Evolutionary conservation across 1,140 invertebrate species (phyloP).

Genomic region (Caerostris extrusa): DNA sequence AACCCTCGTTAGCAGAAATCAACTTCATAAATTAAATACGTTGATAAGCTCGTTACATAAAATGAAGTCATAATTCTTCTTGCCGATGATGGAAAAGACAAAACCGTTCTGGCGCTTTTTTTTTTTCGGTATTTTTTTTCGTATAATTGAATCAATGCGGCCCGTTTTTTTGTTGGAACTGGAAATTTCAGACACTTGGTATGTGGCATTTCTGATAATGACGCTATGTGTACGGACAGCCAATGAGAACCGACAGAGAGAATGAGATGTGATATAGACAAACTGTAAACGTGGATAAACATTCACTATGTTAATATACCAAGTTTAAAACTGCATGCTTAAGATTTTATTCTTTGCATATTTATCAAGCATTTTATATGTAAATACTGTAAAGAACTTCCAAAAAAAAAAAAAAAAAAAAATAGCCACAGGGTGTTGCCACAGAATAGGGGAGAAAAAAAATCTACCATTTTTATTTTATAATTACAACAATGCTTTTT

Average conservation of each 20-base stretch:
- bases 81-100: neutral
- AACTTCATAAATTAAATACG: slow-evolving; percentile 48
- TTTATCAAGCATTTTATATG: too few species aligned
- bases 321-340: too few species aligned
- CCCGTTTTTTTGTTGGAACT: neutral
- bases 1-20: slow-evolving; percentile 27
- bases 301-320: too few species aligned
- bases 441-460: too few species aligned
- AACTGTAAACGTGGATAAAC: too few species aligned
- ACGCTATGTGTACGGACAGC: neutral
- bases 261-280: neutral
- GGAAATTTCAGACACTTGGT: neutral
- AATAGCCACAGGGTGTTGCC: too few species aligned
- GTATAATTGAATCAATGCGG: neutral
- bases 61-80: slow-evolving; percentile 14
- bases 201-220: neutral
- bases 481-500: too few species aligned
- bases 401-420: too few species aligned
- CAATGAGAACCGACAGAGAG: neutral
- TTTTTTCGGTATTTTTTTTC: neutral
- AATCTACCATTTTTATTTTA: too few species aligned
- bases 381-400: too few species aligned
- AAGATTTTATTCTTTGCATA: too few species aligned
- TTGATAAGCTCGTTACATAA: neutral
- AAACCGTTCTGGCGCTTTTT: neutral